Evolutionary conservation across 2,888 invertebrate genomes (phyloP), one percentile per base, ranked within the genome.

Genomic region (Ochlodes sylvanus): DNA sequence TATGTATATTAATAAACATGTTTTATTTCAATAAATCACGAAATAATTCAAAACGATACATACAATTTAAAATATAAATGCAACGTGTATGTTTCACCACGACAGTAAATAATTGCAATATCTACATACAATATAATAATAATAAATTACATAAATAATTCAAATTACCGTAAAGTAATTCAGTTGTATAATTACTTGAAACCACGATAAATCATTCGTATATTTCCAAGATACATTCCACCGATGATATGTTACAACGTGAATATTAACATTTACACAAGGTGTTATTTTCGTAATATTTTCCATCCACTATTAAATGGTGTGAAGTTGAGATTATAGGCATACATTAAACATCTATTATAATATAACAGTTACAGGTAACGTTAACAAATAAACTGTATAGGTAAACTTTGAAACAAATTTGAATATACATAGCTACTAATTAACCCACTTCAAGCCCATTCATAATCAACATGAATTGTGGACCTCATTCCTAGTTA

Each of bases 1-100:
- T 92, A 93, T 93, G 92, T 93, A 93, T 93, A 92, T 93, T 93
- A 93, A 93, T 93, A 93, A 92, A 93, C 92, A 89, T 85, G 91
- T 91, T 92, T 92, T 92, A 92, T 92, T 90, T 90, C 85, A 82
- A 88, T 88, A 87, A 91, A 89, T 88, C 84, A 89, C 85, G 84
- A 88, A 90, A 86, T 79, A 83, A 88, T 87, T 81, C 80, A 80
- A 74, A 87, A 88, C 82, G 78, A 87, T 85, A 86, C 76, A 73
- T 85, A 83, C 84, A 83, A 77, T 84, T 84, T 73, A 85, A 87
- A 88, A 79, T 84, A 87, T 85, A 86, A 78, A 77, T 76, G 79
- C 73, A 76, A 74, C 74, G 75, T 73, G 70, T 72, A 69, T 79
- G 77, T 86, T 84, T 86, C 82, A 80, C 84, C 82, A 83, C 78